Conservation (phyloP, 1,140 invertebrate genomes). For the Hydropsyche tenuis region DNA sequence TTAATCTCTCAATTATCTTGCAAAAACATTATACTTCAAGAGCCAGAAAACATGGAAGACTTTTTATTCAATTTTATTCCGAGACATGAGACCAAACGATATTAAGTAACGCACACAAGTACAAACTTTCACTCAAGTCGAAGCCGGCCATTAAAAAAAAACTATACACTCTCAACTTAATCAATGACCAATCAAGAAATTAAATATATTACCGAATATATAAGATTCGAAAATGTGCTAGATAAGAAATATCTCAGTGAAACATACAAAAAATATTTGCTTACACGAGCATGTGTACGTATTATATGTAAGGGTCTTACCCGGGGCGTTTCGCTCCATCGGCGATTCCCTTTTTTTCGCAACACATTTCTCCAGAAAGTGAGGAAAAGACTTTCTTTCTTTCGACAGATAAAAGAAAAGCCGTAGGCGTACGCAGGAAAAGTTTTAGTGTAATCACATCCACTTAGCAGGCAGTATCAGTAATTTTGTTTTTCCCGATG, state of each 20-base stretch:
- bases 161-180: no score
- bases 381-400: slow-evolving; percentile 26
- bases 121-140: no score
- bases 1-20: slow-evolving; percentile 29
- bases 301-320: no score
- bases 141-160: no score
- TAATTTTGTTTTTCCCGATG: slow-evolving; percentile 37
- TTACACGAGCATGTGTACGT: no score
- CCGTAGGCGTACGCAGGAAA: slow-evolving; percentile 29
- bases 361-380: slow-evolving; percentile 1
- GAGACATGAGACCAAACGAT: no score
- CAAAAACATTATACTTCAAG: not conserved
- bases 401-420: slow-evolving; percentile 33
- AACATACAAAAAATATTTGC: no score
- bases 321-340: slow-evolving; percentile 21
- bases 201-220: no score
- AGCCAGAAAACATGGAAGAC: not conserved
- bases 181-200: no score
- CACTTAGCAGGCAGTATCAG: slow-evolving; percentile 29
- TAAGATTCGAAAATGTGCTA: no score
- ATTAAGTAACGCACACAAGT: no score
- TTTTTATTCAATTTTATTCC: not conserved
- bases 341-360: slow-evolving; percentile 21
- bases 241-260: no score
- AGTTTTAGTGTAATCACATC: slow-evolving; percentile 38